Percentiles rank a stretch among this genome's conserved stretches.
These are phyloP conservation scores for Barbus barbus DNA, from an alignment of 2,113 vertebrate species.

Conservation along the genomic window DNA sequence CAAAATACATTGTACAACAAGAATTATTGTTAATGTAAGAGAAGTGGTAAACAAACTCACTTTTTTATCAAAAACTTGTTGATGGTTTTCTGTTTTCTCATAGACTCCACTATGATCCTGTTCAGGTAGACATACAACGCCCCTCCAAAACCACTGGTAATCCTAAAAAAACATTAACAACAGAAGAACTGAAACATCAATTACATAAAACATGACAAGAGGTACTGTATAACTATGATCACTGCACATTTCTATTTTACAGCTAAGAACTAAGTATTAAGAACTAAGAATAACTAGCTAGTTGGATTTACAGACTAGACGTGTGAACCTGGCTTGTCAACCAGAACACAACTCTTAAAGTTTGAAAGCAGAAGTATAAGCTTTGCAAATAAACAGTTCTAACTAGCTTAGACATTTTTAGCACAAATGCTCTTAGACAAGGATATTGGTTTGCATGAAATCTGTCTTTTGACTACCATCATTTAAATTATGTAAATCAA, in stretches of 20 bases:
- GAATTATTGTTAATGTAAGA: not conserved
- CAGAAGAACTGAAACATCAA: constrained; percentile 1
- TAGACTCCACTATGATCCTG: constrained; percentile 95
- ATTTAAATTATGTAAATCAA: not conserved
- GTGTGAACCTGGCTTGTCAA: not conserved
- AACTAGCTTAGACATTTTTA: not conserved
- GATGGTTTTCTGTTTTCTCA: constrained; percentile 96
- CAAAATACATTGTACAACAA: not conserved
- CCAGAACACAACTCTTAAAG: not conserved
- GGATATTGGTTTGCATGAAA: not conserved
- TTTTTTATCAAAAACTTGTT: constrained; percentile 97
- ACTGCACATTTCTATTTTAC: not conserved
- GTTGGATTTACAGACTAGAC: not conserved
- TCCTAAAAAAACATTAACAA: constrained; percentile 69
- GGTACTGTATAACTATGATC: constrained; percentile 9
- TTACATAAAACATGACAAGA: not conserved
- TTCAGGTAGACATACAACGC: constrained; percentile 97
- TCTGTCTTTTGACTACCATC: not conserved
- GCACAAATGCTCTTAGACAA: not conserved
- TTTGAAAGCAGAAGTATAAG: not conserved
- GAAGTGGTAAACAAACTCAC: constrained; percentile 74
- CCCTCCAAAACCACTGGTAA: constrained; percentile 93
- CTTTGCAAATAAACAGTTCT: not conserved
- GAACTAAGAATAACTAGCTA: not conserved
- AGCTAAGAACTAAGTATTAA: no score